phyloP scores from a whole-genome alignment of 2,888 invertebrate species.

The Anarsia innoxiella region DNA sequence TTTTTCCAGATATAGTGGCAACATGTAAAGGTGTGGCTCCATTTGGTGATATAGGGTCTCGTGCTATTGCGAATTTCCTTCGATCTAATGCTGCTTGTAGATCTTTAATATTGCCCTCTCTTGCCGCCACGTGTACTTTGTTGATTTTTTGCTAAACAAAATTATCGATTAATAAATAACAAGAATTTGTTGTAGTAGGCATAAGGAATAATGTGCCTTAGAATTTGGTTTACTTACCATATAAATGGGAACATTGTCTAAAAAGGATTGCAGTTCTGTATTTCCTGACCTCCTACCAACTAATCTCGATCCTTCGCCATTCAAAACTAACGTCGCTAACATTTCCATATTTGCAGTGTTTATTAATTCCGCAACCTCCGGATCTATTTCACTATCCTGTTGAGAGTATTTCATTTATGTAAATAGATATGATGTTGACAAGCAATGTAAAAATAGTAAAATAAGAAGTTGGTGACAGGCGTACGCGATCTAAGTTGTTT shows the following conservation, averaged over 20 bases:
- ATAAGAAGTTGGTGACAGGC: slow-evolving; percentile 27
- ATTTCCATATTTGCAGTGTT: slow-evolving; percentile 90
- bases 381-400: slow-evolving; percentile 74
- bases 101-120: slow-evolving; percentile 88
- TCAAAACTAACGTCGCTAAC: slow-evolving; percentile 90
- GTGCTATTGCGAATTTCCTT: slow-evolving; percentile 92
- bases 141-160: slow-evolving; percentile 89
- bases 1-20: slow-evolving; percentile 88
- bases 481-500: slow-evolving; percentile 40
- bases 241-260: slow-evolving; percentile 90
- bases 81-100: slow-evolving; percentile 90
- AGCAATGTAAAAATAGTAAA: too few relatives aligned
- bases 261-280: slow-evolving; percentile 88
- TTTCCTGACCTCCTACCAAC: slow-evolving; percentile 81
- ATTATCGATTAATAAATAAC: background rate
- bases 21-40: slow-evolving; percentile 92
- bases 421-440: too few relatives aligned
- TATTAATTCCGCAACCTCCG: slow-evolving; percentile 79
- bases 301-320: slow-evolving; percentile 88
- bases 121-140: slow-evolving; percentile 89
- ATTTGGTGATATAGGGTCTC: slow-evolving; percentile 87
- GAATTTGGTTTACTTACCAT: slow-evolving; percentile 86
- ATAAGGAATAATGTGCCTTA: too few relatives aligned
- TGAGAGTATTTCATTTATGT: slow-evolving; percentile 18
- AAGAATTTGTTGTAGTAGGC: too few relatives aligned